These are phyloP conservation scores for Andrena chrysosceles DNA, from an alignment of 2,888 invertebrate genomes.

Conservation along the genomic window DNA sequence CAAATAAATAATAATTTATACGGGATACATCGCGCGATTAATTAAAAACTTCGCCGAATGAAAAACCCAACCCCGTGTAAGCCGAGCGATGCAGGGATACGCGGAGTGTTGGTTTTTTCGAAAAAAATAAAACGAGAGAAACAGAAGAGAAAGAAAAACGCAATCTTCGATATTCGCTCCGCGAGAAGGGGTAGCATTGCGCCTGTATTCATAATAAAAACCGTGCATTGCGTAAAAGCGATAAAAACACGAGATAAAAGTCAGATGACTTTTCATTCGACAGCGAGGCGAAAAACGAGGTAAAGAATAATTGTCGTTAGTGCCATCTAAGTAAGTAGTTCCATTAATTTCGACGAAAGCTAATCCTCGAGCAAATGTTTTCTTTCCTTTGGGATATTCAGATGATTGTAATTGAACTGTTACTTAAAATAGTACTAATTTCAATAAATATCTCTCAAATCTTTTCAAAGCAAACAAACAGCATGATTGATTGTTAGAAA, in stretches of 20 bases:
- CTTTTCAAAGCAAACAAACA: no score
- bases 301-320: not conserved
- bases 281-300: not conserved
- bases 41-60: constrained; percentile 37
- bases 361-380: not conserved
- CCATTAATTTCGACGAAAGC: not conserved
- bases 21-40: constrained; percentile 25
- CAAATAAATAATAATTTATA: constrained; percentile 35
- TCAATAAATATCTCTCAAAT: not conserved
- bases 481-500: no score
- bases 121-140: not conserved
- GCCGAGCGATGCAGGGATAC: not conserved
- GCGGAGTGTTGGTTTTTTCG: constrained; percentile 24
- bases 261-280: not conserved
- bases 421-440: not conserved
- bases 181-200: constrained; percentile 22
- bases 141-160: constrained; percentile 25
- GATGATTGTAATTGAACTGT: not conserved
- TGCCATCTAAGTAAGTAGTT: not conserved
- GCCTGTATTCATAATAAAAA: constrained; percentile 37
- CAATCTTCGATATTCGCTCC: constrained; percentile 55
- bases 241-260: constrained; percentile 33
- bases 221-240: constrained; percentile 26
- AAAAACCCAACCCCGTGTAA: not conserved
- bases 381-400: not conserved